These are phyloP conservation scores for Anolis apletophallus DNA, from an alignment of 2,797 vertebrate species.

Conservation along the genomic window DNA sequence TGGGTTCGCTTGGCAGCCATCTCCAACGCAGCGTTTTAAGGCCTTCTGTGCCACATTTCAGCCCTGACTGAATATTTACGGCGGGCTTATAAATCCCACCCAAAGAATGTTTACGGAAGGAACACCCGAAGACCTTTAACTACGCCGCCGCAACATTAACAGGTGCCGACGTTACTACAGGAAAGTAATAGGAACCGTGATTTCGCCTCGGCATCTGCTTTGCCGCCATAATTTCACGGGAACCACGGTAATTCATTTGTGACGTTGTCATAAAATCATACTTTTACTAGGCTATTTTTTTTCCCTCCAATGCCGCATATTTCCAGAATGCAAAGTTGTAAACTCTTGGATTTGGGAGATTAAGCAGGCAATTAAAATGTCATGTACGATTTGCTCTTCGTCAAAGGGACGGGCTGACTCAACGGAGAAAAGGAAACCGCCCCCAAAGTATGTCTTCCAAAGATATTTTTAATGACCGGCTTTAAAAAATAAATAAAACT, in stretches of 20 bases:
- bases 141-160: constrained; percentile 5
- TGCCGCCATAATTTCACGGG: constrained; percentile 47
- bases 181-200: constrained; percentile 18
- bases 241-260: constrained; percentile 56
- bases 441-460: constrained; percentile 35
- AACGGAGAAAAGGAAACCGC: not conserved
- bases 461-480: constrained; percentile 44
- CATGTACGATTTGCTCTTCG: constrained; percentile 39
- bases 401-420: constrained; percentile 16
- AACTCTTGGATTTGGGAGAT: constrained; percentile 62
- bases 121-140: not conserved
- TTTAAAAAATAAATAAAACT: constrained; percentile 3
- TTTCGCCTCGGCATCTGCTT: constrained; percentile 59
- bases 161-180: constrained; percentile 49
- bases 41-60: constrained; percentile 29
- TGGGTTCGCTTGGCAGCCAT: too few relatives aligned
- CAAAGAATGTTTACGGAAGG: constrained; percentile 26
- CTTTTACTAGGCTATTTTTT: constrained; percentile 55
- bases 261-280: constrained; percentile 66
- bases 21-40: too few relatives aligned
- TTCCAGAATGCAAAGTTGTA: constrained; percentile 59
- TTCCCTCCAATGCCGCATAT: constrained; percentile 37
- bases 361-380: constrained; percentile 61
- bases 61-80: constrained; percentile 50
- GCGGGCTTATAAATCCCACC: constrained; percentile 33